Conservation (phyloP, 2,888 invertebrate species). For the Eueremaeus valkanovi region DNA sequence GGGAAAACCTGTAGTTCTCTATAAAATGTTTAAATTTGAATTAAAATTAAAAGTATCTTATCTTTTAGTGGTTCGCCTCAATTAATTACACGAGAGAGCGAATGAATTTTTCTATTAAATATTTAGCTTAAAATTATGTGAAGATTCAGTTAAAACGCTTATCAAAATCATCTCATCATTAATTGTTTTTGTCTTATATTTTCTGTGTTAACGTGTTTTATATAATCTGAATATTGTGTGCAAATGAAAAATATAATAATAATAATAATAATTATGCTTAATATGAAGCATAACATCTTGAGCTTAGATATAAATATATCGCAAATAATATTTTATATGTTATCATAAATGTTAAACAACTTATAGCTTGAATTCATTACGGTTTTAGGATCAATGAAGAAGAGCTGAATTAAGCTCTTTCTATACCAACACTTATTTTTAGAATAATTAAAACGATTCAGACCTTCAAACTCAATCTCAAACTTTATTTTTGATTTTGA, state of each 20-base stretch:
- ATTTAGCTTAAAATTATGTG: not conserved
- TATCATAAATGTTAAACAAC: too few species aligned
- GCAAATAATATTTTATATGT: not conserved
- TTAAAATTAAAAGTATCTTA: not conserved
- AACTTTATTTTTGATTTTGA: too few species aligned
- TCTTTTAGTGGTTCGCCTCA: not conserved
- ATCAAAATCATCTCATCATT: conserved; percentile 26
- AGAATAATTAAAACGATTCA: too few species aligned
- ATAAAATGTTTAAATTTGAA: not conserved
- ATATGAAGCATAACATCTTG: not conserved
- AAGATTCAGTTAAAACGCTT: not conserved
- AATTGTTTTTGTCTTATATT: not conserved
- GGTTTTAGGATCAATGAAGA: too few species aligned
- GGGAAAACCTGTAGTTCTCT: not conserved
- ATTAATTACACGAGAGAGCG: not conserved
- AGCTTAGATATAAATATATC: not conserved
- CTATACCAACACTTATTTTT: too few species aligned
- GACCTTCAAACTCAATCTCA: too few species aligned
- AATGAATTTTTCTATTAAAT: not conserved
- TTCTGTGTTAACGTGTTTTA: conserved; percentile 16
- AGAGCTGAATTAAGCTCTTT: too few species aligned
- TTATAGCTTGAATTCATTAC: too few species aligned
- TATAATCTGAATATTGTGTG: conserved; percentile 28
- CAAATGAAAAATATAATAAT: conserved; percentile 16
- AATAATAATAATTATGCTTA: not conserved